These are phyloP conservation scores for Scaptomyza hsui DNA, from an alignment of 1,140 invertebrate species.

Conservation along the genomic window DNA sequence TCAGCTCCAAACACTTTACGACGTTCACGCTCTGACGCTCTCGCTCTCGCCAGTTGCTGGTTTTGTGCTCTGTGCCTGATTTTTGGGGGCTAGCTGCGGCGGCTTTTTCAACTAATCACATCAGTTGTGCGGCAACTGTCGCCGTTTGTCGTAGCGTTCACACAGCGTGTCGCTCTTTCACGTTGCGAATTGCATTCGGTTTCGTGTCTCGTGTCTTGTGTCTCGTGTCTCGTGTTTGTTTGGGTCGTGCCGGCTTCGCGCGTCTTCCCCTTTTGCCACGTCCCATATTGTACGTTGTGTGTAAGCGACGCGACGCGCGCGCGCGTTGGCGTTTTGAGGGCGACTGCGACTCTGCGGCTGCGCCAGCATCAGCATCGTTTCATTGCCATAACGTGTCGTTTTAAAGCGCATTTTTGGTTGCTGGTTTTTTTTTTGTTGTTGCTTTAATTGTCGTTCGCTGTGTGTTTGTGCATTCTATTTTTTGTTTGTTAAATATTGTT, in stretches of 20 bases:
- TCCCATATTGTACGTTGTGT: constrained; percentile 11
- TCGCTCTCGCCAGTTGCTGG: constrained; percentile 8
- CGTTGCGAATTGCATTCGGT: constrained; percentile 22
- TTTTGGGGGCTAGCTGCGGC: constrained; percentile 6
- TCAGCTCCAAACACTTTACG: constrained; percentile 33
- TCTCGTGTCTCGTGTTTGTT: not conserved
- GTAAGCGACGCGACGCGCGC: constrained; percentile 52
- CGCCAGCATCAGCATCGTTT: constrained; percentile 12
- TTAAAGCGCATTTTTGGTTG: constrained; percentile 25
- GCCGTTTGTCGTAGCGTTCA: constrained; percentile 57
- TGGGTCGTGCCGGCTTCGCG: constrained; percentile 3
- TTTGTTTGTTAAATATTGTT: not conserved
- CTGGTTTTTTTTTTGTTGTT: constrained; percentile 21
- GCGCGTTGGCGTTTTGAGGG: constrained; percentile 45
- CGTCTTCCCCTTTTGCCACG: constrained; percentile 1
- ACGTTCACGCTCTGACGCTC: constrained; percentile 21
- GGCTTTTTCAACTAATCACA: constrained; percentile 48
- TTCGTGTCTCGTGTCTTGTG: constrained; percentile 16
- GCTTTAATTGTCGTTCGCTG: constrained; percentile 16
- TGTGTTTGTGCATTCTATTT: constrained; percentile 19
- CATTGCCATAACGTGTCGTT: constrained; percentile 19
- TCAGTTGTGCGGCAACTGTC: constrained; percentile 73
- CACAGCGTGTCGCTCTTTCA: constrained; percentile 27
- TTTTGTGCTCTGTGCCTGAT: constrained; percentile 1
- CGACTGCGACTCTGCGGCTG: constrained; percentile 12